A percentile compares a stretch with the other conserved stretches of the same genome.
phyloP scores from a whole-genome alignment of 2,888 invertebrate genomes.

The Macrosiphum euphorbiae region DNA sequence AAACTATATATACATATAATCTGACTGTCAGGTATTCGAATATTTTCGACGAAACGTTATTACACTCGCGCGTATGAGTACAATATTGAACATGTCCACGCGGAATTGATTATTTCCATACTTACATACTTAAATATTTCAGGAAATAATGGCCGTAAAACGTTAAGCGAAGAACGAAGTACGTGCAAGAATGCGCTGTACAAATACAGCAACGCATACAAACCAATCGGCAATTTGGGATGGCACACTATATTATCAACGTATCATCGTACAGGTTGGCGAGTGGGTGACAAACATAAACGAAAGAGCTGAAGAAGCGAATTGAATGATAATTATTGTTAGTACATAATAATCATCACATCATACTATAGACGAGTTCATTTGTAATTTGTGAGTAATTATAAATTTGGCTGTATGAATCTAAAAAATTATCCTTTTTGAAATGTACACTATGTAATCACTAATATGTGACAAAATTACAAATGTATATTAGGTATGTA shows the following conservation, averaged over 20 bases:
- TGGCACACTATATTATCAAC: background rate
- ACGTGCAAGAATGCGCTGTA: slow-evolving; percentile 9
- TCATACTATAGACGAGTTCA: background rate
- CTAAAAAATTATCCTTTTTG: too few species aligned
- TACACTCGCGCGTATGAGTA: background rate
- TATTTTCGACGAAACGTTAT: background rate
- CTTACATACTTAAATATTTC: background rate
- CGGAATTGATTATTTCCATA: background rate
- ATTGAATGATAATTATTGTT: background rate
- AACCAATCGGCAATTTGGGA: background rate
- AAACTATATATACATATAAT: background rate
- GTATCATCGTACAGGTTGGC: background rate
- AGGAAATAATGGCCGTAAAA: background rate
- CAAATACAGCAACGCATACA: slow-evolving; percentile 5
- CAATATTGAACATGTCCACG: background rate
- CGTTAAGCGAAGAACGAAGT: background rate
- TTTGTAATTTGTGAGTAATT: background rate
- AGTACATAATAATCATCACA: too few species aligned
- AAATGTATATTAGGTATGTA: too few species aligned
- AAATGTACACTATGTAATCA: too few species aligned
- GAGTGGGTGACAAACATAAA: background rate
- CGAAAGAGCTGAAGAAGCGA: background rate
- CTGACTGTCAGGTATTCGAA: background rate
- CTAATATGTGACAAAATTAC: too few species aligned
- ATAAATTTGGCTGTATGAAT: background rate